These are phyloP conservation scores for Lasioglossum calceatum DNA, from an alignment of 2,888 invertebrate species.

Conservation along the genomic window DNA sequence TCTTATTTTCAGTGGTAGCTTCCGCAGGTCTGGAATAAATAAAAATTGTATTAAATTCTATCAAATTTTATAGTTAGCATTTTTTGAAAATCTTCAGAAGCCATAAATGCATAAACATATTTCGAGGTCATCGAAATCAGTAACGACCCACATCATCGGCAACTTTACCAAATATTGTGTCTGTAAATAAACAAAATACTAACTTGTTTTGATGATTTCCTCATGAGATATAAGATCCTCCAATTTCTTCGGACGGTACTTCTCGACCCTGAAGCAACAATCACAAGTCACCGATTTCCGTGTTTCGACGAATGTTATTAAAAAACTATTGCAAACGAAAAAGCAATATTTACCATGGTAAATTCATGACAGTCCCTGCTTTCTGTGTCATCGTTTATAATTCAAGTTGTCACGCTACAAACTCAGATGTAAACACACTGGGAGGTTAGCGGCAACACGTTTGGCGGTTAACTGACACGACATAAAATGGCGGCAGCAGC, in stretches of 20 bases:
- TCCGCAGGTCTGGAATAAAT: no score
- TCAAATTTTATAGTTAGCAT: no score
- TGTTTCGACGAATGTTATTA: neutral
- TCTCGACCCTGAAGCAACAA: constrained; percentile 93
- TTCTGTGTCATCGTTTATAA: constrained; percentile 47
- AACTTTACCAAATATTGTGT: neutral
- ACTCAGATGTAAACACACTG: neutral
- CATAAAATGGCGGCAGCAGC: neutral
- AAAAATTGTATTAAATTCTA: no score
- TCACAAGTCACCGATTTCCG: neutral
- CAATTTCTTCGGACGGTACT: constrained; percentile 96
- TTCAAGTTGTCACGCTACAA: neutral
- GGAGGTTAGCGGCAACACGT: constrained; percentile 49
- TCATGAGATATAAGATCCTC: constrained; percentile 98
- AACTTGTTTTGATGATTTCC: constrained; percentile 98
- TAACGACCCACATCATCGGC: no score
- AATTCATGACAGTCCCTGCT: constrained; percentile 82
- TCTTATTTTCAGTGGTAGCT: no score
- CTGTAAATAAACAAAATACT: constrained; percentile 79
- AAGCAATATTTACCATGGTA: constrained; percentile 86
- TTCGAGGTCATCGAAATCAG: no score
- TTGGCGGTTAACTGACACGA: constrained; percentile 16
- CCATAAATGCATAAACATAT: no score
- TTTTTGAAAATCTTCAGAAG: no score
- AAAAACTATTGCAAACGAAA: constrained; percentile 24